phyloP scores from a whole-genome alignment of 2,888 invertebrate genomes.

The Beris chalybata region DNA sequence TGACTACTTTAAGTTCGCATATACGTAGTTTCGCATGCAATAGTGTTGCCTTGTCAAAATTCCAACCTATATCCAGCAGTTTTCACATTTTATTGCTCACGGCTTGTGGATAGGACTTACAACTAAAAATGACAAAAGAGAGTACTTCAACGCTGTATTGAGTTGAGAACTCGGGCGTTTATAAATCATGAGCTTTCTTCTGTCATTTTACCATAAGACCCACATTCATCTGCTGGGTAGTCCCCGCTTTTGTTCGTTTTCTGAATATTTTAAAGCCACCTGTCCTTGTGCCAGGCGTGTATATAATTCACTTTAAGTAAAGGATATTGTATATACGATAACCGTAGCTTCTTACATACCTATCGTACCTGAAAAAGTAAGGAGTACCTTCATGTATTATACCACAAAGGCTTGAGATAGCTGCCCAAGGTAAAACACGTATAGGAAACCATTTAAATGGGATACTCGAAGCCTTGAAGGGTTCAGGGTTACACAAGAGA shows the following conservation, averaged over 20 bases:
- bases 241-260: constrained; percentile 30
- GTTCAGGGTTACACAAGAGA: background rate
- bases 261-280: constrained; percentile 31
- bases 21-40: too few species aligned
- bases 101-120: constrained; percentile 16
- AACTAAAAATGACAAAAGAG: constrained; percentile 31
- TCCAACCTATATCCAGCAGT: constrained; percentile 3
- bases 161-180: constrained; percentile 19
- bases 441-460: constrained; percentile 15
- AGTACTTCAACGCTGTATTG: constrained; percentile 23
- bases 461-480: background rate
- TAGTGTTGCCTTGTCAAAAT: constrained; percentile 5
- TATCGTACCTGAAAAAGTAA: background rate
- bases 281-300: constrained; percentile 5
- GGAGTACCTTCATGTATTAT: constrained; percentile 11
- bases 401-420: constrained; percentile 23
- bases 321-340: too few species aligned
- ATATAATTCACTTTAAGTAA: background rate
- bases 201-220: constrained; percentile 35
- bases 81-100: constrained; percentile 17
- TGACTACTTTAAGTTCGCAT: background rate
- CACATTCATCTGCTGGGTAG: constrained; percentile 24
- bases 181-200: constrained; percentile 37
- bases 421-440: constrained; percentile 31
- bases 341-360: too few species aligned